These are phyloP conservation scores for Clarias batrachus DNA, from an alignment of 2,113 vertebrate genomes.

Conservation along the genomic window DNA sequence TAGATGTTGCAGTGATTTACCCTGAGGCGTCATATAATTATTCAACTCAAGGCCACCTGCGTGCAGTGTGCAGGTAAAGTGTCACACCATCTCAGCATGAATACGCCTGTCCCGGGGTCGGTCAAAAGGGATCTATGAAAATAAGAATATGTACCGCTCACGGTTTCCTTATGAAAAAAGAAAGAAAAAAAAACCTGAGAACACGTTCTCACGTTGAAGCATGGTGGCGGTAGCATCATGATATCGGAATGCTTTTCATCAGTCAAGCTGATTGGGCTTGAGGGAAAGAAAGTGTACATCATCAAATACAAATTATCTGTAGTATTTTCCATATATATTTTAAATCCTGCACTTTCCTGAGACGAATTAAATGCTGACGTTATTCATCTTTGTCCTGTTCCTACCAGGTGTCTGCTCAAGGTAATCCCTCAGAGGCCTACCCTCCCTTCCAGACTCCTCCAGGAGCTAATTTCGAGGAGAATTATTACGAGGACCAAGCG, in stretches of 20 bases:
- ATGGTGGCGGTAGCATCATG: neutral
- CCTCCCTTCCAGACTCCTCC: conserved; percentile 95
- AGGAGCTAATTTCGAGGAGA: conserved; percentile 86
- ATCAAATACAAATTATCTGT: neutral
- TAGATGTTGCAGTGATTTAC: neutral
- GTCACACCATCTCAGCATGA: neutral
- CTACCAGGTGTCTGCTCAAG: conserved; percentile 86
- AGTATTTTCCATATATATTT: neutral
- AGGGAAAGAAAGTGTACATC: neutral
- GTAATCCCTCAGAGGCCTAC: conserved; percentile 91
- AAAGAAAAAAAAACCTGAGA: neutral
- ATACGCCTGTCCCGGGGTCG: neutral
- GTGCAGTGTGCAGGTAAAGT: neutral
- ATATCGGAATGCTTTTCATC: neutral
- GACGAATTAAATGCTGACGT: neutral
- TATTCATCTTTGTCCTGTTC: neutral
- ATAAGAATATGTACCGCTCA: neutral
- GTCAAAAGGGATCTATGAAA: neutral
- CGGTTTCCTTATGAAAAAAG: neutral
- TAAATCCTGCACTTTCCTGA: neutral
- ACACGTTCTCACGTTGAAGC: neutral
- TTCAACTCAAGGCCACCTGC: neutral
- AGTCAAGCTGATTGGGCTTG: neutral
- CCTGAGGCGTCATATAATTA: neutral
- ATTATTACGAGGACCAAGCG: conserved; percentile 74